A percentile compares a stretch with the other conserved stretches of the same genome.
These are phyloP conservation scores for Muscicapa adusta DNA, from an alignment of 2,113 vertebrate genomes.

Conservation along the genomic window DNA sequence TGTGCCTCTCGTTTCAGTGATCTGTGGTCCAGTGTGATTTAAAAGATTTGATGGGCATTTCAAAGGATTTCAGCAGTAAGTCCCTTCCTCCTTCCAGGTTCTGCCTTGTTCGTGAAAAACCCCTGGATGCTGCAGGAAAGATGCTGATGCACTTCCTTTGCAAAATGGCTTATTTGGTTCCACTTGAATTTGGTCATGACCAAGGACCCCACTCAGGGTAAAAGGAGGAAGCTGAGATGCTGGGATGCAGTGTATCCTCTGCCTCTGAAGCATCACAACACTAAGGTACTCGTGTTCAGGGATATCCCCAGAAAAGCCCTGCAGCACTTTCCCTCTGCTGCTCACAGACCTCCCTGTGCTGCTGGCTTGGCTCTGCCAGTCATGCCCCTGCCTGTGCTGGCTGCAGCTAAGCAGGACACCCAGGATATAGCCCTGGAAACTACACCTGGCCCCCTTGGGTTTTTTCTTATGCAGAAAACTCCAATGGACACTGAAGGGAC, in stretches of 20 bases:
- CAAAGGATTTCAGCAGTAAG: neutral
- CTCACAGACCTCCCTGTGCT: neutral
- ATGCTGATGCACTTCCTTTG: neutral
- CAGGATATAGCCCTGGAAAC: neutral
- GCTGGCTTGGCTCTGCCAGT: neutral
- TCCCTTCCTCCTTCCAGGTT: neutral
- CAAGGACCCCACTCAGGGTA: neutral
- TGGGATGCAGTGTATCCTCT: neutral
- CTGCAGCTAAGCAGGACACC: neutral
- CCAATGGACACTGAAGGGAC: neutral
- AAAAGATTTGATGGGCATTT: neutral
- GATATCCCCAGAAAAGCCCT: neutral
- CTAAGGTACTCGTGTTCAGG: neutral
- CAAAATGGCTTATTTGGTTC: neutral
- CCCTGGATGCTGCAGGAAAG: neutral
- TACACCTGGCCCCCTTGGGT: neutral
- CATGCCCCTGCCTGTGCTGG: accelerated
- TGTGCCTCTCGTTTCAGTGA: neutral
- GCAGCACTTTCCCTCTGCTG: neutral
- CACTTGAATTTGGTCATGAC: neutral
- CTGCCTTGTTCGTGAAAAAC: neutral
- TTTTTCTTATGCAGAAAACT: neutral
- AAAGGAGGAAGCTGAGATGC: neutral
- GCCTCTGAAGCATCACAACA: neutral
- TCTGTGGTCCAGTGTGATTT: neutral